phyloP scores from a whole-genome alignment of 2,113 vertebrate species.

The Sporophila hypoxantha region DNA sequence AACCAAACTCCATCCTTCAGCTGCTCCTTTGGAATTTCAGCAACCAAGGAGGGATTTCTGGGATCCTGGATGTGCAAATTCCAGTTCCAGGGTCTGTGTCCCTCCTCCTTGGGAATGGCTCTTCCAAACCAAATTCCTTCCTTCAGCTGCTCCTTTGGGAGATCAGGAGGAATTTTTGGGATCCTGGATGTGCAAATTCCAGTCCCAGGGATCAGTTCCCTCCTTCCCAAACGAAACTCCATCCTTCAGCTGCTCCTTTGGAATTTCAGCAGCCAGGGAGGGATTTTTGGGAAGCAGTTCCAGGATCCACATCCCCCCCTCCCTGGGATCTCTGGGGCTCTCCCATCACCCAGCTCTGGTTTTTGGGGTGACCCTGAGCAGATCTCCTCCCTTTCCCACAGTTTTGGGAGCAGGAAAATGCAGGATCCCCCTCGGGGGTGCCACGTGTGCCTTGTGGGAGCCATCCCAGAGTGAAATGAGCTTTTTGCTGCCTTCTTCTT shows the following conservation, averaged over 20 bases:
- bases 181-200: too few species aligned
- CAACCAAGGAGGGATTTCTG: background rate
- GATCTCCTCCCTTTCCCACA: too few species aligned
- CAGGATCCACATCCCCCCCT: background rate
- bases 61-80: too few species aligned
- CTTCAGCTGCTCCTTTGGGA: too few species aligned
- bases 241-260: fast-evolving
- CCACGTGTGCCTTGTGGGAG: background rate
- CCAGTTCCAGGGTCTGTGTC: too few species aligned
- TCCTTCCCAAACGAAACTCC: too few species aligned
- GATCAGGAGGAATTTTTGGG: too few species aligned
- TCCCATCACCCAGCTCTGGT: fast-evolving
- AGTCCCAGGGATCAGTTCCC: too few species aligned
- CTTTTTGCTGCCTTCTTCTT: background rate
- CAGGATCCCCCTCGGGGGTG: background rate
- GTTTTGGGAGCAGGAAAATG: background rate
- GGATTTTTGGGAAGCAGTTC: background rate
- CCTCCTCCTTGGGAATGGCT: too few species aligned
- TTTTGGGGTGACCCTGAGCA: background rate
- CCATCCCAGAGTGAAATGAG: background rate
- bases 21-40: fast-evolving
- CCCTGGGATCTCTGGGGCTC: background rate
- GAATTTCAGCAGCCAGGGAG: background rate
- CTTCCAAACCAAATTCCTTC: too few species aligned
- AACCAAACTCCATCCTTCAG: too few species aligned